These are phyloP conservation scores for Drosophila prolongata DNA, from an alignment of 2,888 invertebrate genomes.

Conservation along the genomic window DNA sequence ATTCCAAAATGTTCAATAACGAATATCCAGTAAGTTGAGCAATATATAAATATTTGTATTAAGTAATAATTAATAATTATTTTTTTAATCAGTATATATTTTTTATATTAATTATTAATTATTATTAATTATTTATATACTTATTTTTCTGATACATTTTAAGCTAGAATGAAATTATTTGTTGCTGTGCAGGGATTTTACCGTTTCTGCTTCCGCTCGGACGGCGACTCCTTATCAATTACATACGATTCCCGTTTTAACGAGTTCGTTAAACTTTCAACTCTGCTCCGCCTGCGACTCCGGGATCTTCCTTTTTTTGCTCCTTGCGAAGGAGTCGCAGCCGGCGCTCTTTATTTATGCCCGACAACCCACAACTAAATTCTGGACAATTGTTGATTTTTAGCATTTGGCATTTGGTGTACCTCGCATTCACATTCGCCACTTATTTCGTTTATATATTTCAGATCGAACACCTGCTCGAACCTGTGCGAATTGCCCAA, in stretches of 20 bases:
- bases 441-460: constrained; percentile 68
- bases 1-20: no score
- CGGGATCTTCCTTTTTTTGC: neutral
- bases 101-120: no score
- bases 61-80: no score
- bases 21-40: no score
- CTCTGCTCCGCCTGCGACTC: constrained; percentile 55
- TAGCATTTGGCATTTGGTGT: constrained; percentile 19
- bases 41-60: no score
- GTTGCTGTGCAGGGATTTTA: constrained; percentile 15
- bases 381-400: constrained; percentile 62
- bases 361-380: constrained; percentile 67
- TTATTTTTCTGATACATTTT: no score
- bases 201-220: constrained; percentile 22
- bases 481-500: constrained; percentile 92
- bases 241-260: constrained; percentile 78
- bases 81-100: no score
- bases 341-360: constrained; percentile 62
- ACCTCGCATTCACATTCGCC: constrained; percentile 2
- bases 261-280: constrained; percentile 80
- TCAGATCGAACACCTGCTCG: constrained; percentile 90
- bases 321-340: constrained; percentile 22
- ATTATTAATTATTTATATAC: no score
- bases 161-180: neutral
- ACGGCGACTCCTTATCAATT: constrained; percentile 73